phyloP scores from a whole-genome alignment of 2,888 invertebrate genomes.

The Drosophila affinis region DNA sequence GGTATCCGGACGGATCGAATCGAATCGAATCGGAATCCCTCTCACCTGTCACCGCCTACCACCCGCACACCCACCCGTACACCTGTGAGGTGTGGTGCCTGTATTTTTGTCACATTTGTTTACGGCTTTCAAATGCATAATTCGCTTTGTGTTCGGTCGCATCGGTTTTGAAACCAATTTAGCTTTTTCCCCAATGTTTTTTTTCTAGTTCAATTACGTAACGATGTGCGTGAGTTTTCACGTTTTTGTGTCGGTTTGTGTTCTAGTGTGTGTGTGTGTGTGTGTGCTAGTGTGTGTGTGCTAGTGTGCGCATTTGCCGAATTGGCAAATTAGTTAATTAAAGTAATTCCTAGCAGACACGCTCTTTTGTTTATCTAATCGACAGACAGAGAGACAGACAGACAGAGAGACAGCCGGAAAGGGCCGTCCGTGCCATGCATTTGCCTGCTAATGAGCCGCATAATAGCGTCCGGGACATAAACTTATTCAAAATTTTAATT shows the following conservation, averaged over 20 bases:
- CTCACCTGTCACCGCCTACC: background rate
- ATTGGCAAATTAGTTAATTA: constrained; percentile 67
- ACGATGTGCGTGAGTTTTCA: constrained; percentile 17
- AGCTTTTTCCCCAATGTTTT: constrained; percentile 1
- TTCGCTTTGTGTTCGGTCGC: background rate
- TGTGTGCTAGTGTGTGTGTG: constrained; percentile 15
- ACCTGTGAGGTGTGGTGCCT: constrained; percentile 11
- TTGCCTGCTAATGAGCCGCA: constrained; percentile 68
- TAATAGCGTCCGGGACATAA: constrained; percentile 61
- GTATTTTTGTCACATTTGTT: background rate
- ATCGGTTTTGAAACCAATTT: constrained; percentile 7
- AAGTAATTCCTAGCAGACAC: constrained; percentile 51
- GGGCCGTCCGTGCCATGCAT: constrained; percentile 14
- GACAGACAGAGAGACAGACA: constrained; percentile 25
- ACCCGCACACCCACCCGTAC: background rate
- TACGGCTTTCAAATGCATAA: constrained; percentile 1
- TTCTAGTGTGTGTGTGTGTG: background rate
- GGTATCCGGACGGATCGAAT: background rate
- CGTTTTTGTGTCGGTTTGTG: background rate
- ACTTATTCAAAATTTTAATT: constrained; percentile 70
- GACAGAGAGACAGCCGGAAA: background rate
- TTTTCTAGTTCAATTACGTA: constrained; percentile 35
- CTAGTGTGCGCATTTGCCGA: constrained; percentile 26
- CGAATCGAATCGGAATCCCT: constrained; percentile 1
- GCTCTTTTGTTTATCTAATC: constrained; percentile 62